Evolutionary conservation across 1,140 invertebrate species (phyloP), one percentile per base, ranked within the genome.

Genomic region (Plodia interpunctella): DNA sequence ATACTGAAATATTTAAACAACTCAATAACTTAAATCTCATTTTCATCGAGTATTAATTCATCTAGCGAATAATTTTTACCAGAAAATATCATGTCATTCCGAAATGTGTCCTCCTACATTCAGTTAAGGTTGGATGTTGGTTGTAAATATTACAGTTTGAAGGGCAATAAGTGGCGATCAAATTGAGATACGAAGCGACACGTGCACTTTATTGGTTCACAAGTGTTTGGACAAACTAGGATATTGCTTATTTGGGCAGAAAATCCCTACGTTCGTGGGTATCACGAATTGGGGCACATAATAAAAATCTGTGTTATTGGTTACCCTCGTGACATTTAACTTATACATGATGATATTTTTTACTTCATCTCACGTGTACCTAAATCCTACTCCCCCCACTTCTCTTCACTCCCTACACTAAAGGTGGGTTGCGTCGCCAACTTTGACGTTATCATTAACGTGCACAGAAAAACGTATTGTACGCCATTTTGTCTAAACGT

Each of bases 111-210:
- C 50, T 66, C 61, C 11, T 0, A 0, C 25, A 13, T 10, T 3
- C 6, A 0, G n/a, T 30, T 72, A 70, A 52, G 35, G 56, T 9
- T 6, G 49, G 54, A 25, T 65, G 60, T 72, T 32, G 59, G 15
- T 44, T 60, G 57, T 15, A 30, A 17, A 44, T 30, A 62, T 57
- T 59, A 62, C 38, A 57, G 65, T 62, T 59, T 52, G 55, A 58
- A 74, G 70, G 76, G 79, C 74, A 76, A 78, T 77, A 78, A 83
- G 76, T 76, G 74, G 72, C 77, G 71, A 81, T 82, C 76, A 76
- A 80, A 84, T 85, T 85, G 82, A 83, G 80, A 83, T 81, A 85
- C 73, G 74, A 68, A 56, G 70, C 60, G 77, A 77, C 82, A 85
- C 78, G 82, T 85, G 82, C 75, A 69, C 60, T 74, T 85, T 85